Percentiles rank a stretch among this genome's conserved stretches.
phyloP scores from a whole-genome alignment of 2,797 vertebrate genomes.

The Natrix natrix region DNA sequence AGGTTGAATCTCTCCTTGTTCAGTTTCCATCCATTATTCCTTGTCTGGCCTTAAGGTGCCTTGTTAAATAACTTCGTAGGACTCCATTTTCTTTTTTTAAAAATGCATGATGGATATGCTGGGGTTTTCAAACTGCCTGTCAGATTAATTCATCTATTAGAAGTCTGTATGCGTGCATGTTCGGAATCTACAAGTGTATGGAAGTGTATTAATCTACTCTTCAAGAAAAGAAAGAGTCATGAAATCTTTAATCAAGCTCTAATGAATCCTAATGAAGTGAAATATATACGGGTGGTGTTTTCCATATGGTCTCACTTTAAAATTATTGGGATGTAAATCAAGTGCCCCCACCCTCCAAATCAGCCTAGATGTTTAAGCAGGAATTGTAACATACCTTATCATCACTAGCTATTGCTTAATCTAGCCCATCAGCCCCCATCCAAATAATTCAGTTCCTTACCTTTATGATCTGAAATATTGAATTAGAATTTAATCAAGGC shows the following conservation, averaged over 20 bases:
- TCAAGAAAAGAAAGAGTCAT: conserved; percentile 63
- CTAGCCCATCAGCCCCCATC: neutral
- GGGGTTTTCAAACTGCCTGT: conserved; percentile 66
- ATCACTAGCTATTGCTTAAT: neutral
- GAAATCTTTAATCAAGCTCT: conserved; percentile 62
- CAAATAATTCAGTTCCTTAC: neutral
- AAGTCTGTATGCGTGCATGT: conserved; percentile 28
- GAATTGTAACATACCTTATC: neutral
- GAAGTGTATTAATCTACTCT: conserved; percentile 67
- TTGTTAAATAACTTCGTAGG: conserved; percentile 42
- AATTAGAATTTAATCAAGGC: neutral
- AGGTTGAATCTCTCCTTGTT: too few species aligned
- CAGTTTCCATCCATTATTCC: too few species aligned
- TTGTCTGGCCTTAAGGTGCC: too few species aligned
- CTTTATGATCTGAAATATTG: neutral
- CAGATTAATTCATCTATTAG: conserved; percentile 71
- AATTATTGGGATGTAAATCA: conserved; percentile 37
- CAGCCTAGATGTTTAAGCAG: neutral
- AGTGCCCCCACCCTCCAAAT: neutral
- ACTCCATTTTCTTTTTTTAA: conserved; percentile 52
- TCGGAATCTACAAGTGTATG: conserved; percentile 48
- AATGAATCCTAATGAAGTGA: conserved; percentile 65
- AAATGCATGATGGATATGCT: conserved; percentile 66
- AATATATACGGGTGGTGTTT: conserved; percentile 54
- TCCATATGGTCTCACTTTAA: conserved; percentile 49